These are phyloP conservation scores for Sycophila texana DNA, from an alignment of 2,888 invertebrate genomes.

Conservation along the genomic window DNA sequence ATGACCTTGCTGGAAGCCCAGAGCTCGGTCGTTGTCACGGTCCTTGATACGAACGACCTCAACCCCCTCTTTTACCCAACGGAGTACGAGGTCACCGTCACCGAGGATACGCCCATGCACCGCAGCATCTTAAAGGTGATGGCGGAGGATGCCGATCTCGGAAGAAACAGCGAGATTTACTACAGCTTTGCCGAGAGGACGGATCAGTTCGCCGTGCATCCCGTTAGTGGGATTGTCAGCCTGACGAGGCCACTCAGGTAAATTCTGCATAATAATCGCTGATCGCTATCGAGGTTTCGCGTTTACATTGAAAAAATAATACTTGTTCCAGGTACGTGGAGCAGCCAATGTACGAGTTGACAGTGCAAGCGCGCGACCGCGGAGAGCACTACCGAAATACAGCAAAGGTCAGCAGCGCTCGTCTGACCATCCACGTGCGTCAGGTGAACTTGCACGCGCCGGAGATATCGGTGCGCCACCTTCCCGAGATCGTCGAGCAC, in stretches of 20 bases:
- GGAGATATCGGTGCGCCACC: constrained; percentile 86
- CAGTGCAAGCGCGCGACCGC: constrained; percentile 91
- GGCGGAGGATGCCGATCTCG: constrained; percentile 97
- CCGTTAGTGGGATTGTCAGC: constrained; percentile 91
- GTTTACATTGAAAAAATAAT: not conserved
- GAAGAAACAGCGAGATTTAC: constrained; percentile 97
- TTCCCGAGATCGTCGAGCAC: constrained; percentile 89
- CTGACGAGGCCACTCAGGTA: constrained; percentile 85
- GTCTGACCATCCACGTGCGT: constrained; percentile 84
- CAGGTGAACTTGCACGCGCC: constrained; percentile 92
- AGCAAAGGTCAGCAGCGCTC: constrained; percentile 84
- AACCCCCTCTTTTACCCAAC: constrained; percentile 95
- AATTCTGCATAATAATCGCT: not conserved
- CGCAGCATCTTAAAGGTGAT: constrained; percentile 86
- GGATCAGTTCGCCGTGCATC: constrained; percentile 93
- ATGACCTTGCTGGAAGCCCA: constrained; percentile 81
- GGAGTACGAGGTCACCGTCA: constrained; percentile 90
- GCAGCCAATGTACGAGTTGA: constrained; percentile 83
- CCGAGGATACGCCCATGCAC: constrained; percentile 92
- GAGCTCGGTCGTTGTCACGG: constrained; percentile 82
- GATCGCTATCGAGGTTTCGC: not conserved
- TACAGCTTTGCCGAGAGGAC: constrained; percentile 91
- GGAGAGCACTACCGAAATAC: constrained; percentile 81
- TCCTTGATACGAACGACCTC: constrained; percentile 92
- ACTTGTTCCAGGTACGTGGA: constrained; percentile 79